phyloP scores from a whole-genome alignment of 1,140 invertebrate species.

The Leptinotarsa lineolata region DNA sequence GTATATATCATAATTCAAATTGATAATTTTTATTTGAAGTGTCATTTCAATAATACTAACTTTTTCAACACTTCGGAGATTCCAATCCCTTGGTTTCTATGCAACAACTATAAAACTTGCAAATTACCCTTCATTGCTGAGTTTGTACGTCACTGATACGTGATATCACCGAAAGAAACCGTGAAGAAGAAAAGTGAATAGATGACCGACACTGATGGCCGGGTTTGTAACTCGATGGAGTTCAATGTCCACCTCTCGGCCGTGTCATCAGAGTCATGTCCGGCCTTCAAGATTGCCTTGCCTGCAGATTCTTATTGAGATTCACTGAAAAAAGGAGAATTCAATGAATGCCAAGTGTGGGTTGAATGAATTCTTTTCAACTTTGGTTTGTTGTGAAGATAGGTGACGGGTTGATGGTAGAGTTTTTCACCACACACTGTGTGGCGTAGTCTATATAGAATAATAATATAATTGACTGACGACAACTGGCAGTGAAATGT shows the following conservation, averaged over 20 bases:
- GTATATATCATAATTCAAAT: no score
- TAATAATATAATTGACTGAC: neutral
- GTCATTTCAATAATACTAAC: no score
- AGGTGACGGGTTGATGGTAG: no score
- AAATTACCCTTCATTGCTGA: no score
- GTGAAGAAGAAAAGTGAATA: slow-evolving; percentile 2
- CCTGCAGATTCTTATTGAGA: slow-evolving; percentile 14
- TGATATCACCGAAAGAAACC: no score
- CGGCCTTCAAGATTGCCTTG: slow-evolving; percentile 24
- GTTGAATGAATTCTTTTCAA: neutral
- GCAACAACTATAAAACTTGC: no score
- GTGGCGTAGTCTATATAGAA: neutral
- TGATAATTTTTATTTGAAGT: no score
- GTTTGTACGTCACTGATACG: no score
- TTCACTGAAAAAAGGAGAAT: neutral
- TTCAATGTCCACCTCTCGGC: slow-evolving; percentile 16
- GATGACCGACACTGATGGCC: neutral
- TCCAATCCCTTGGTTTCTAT: no score
- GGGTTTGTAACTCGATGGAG: slow-evolving; percentile 6
- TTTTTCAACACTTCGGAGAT: no score
- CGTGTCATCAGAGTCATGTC: slow-evolving; percentile 24
- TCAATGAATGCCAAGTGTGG: neutral
- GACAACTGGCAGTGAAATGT: neutral
- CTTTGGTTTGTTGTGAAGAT: neutral
- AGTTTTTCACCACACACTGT: no score